A percentile compares a stretch with the other conserved stretches of the same genome.
These are phyloP conservation scores for Amazona guildingii DNA, from an alignment of 2,113 vertebrate genomes.

Conservation along the genomic window DNA sequence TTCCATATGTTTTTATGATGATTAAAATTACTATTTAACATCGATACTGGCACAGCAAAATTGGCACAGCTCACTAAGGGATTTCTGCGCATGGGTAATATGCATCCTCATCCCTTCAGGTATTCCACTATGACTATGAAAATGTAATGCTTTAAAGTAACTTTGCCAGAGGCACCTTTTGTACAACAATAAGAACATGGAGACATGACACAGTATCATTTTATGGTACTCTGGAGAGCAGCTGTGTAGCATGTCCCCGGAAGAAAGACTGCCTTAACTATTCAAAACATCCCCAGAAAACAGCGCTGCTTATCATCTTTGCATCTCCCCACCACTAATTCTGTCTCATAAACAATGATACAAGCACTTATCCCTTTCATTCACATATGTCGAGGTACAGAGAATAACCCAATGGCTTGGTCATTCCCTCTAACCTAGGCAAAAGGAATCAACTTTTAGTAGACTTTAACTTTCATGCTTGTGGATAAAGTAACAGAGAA, in stretches of 20 bases:
- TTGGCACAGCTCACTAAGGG: neutral
- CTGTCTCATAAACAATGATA: neutral
- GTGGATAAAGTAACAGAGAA: neutral
- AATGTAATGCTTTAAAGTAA: neutral
- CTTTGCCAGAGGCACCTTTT: neutral
- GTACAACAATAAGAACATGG: neutral
- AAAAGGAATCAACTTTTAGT: neutral
- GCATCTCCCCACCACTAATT: neutral
- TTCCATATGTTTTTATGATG: neutral
- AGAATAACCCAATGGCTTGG: neutral
- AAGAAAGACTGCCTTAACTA: neutral
- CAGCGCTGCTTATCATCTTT: neutral
- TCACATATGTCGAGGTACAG: neutral
- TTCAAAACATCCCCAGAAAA: neutral
- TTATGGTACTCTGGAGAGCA: neutral
- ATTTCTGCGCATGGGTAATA: slow-evolving; percentile 14
- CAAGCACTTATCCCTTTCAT: neutral
- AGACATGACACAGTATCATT: neutral
- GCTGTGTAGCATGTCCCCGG: neutral
- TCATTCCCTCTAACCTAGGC: neutral
- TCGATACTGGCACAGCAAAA: neutral
- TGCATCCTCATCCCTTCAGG: neutral
- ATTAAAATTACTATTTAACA: slow-evolving; percentile 33
- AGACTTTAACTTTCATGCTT: neutral
- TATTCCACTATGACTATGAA: neutral